These are phyloP conservation scores for Leptothorax acervorum DNA, from an alignment of 2,888 invertebrate species.

Conservation along the genomic window DNA sequence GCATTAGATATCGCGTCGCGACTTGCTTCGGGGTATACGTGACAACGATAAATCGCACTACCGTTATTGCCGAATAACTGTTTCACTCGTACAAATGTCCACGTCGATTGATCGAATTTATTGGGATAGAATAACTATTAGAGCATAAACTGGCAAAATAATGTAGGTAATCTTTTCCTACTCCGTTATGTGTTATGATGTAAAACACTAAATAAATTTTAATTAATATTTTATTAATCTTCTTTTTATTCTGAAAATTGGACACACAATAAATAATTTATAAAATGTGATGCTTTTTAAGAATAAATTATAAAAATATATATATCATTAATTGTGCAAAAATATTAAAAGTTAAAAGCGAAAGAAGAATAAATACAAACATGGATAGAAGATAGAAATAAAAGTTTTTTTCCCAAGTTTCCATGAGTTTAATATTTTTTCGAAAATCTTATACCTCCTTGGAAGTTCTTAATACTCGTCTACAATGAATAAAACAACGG, in stretches of 20 bases:
- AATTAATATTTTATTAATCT: background rate
- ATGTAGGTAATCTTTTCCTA: too few relatives aligned
- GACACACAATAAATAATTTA: background rate
- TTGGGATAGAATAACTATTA: background rate
- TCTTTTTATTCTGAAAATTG: background rate
- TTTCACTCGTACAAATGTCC: background rate
- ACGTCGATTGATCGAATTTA: background rate
- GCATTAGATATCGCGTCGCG: constrained; percentile 9
- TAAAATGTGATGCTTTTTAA: background rate
- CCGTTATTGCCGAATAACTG: constrained; percentile 18
- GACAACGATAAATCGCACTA: constrained; percentile 36
- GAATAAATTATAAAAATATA: background rate
- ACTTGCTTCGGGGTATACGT: constrained; percentile 1
- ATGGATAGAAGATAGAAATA: background rate
- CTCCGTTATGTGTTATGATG: background rate
- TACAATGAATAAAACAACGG: constrained; percentile 16
- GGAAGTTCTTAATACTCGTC: constrained; percentile 5
- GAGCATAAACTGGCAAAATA: background rate
- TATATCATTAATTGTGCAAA: background rate
- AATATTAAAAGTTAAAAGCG: background rate
- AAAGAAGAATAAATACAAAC: background rate
- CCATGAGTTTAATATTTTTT: background rate
- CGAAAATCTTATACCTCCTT: constrained; percentile 15
- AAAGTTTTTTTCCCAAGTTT: background rate
- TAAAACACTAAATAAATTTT: background rate